phyloP scores from a whole-genome alignment of 1,140 invertebrate genomes.

The Cyphomyrmex costatus region DNA sequence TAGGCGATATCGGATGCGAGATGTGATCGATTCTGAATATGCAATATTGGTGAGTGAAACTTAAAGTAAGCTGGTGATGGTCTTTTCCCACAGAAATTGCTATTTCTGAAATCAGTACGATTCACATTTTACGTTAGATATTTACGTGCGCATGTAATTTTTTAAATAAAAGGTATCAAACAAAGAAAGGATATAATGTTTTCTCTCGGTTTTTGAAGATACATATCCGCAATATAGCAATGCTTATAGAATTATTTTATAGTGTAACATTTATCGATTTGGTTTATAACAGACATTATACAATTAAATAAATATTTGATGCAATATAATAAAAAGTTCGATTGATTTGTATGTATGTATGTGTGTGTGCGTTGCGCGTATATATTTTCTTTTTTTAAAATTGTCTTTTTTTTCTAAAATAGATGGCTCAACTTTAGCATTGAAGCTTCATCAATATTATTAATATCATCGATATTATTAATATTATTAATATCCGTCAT shows the following conservation, averaged over 20 bases:
- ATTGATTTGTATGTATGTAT: background rate
- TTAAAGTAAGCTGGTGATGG: background rate
- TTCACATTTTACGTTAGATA: background rate
- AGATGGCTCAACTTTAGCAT: background rate
- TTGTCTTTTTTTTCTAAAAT: background rate
- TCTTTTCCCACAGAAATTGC: background rate
- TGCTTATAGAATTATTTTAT: background rate
- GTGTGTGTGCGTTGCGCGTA: too few species aligned
- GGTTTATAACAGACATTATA: background rate
- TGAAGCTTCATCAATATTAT: background rate
- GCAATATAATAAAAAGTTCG: background rate
- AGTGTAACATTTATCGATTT: background rate
- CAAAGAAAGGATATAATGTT: background rate
- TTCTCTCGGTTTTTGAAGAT: background rate
- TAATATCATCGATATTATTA: too few species aligned
- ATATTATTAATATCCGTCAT: background rate
- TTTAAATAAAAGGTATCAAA: background rate
- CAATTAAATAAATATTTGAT: background rate
- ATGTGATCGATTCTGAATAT: background rate
- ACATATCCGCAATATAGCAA: background rate
- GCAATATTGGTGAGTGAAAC: constrained; percentile 4
- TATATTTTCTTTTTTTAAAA: background rate
- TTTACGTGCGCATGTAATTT: background rate
- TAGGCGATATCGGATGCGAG: background rate
- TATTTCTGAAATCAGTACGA: constrained; percentile 16